phyloP scores from a whole-genome alignment of 2,888 invertebrate species.

The Ramazzottius varieornatus region DNA sequence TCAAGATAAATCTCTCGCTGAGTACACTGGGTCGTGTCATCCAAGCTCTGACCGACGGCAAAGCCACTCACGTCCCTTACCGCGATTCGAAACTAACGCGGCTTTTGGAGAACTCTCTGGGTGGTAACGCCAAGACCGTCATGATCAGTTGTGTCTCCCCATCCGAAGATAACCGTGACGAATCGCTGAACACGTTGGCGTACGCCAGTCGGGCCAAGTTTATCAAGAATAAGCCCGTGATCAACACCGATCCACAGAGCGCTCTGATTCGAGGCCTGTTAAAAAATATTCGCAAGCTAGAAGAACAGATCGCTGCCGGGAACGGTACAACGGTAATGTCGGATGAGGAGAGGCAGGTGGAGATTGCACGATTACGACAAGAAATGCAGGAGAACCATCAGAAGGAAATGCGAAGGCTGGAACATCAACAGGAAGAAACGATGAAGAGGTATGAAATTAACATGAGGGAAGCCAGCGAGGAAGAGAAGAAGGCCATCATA shows the following conservation, averaged over 20 bases:
- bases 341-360: background rate
- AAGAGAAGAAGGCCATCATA: background rate
- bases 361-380: too few relatives aligned
- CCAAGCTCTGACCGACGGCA: background rate
- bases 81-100: background rate
- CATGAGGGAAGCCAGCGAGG: background rate
- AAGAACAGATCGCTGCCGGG: background rate
- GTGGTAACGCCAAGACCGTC: background rate
- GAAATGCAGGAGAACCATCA: background rate
- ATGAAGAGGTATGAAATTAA: background rate
- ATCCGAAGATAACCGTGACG: background rate
- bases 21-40: background rate
- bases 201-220: background rate
- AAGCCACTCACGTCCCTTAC: background rate
- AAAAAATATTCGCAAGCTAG: background rate
- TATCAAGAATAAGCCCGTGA: background rate
- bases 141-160: background rate
- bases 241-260: background rate
- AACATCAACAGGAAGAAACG: background rate
- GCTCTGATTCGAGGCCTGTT: background rate
- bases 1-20: background rate
- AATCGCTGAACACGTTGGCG: background rate
- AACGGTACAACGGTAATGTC: background rate
- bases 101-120: background rate
- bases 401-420: background rate